Evolutionary conservation across 2,888 invertebrate species (phyloP).

Genomic region (Folsomia candida): DNA sequence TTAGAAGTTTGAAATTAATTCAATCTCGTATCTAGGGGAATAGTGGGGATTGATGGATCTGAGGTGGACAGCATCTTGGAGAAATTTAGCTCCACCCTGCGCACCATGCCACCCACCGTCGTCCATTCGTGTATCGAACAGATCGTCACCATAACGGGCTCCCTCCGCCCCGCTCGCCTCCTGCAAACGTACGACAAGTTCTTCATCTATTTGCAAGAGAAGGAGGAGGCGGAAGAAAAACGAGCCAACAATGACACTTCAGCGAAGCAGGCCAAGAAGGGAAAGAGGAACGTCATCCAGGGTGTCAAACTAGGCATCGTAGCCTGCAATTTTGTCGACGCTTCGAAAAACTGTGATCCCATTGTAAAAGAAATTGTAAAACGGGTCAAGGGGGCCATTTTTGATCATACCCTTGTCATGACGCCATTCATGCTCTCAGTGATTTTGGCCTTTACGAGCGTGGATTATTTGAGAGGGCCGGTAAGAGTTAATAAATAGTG

Average conservation of each 20-base stretch:
- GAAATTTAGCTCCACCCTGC: conserved; percentile 14
- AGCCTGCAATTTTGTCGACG: conserved; percentile 43
- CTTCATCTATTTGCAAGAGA: conserved; percentile 15
- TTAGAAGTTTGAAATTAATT: neutral
- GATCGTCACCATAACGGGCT: conserved; percentile 33
- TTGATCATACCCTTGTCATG: conserved; percentile 36
- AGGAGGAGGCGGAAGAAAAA: neutral
- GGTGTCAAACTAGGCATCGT: conserved; percentile 38
- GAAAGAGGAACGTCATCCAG: neutral
- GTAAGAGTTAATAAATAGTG: conserved; percentile 23
- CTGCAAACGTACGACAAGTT: conserved; percentile 30
- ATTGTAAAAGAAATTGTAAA: conserved; percentile 35
- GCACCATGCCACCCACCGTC: conserved; percentile 21
- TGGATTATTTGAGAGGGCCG: conserved; percentile 31
- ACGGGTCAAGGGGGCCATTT: conserved; percentile 36
- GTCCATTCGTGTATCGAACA: conserved; percentile 43
- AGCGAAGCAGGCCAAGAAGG: neutral
- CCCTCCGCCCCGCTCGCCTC: conserved; percentile 17
- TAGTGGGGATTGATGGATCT: conserved; percentile 28
- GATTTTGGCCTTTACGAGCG: conserved; percentile 36
- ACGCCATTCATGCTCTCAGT: conserved; percentile 43
- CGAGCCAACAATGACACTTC: neutral
- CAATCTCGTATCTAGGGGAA: conserved; percentile 29
- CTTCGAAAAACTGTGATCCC: conserved; percentile 26
- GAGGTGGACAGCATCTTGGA: conserved; percentile 30